A percentile compares a stretch with the other conserved stretches of the same genome.
These are phyloP conservation scores for Malthinus seriepunctatus DNA, from an alignment of 2,888 invertebrate species.

Conservation along the genomic window DNA sequence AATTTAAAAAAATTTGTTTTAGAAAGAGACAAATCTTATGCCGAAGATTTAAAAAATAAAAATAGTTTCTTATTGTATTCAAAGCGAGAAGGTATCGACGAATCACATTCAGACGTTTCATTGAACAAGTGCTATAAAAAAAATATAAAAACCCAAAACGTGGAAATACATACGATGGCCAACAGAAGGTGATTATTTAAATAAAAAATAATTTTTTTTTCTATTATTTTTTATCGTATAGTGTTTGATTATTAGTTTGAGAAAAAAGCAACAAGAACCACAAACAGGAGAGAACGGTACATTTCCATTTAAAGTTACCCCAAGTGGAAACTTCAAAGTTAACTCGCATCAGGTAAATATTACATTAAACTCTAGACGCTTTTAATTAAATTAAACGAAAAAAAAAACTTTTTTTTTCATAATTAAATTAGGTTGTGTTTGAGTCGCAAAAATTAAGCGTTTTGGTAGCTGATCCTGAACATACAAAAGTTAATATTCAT, in stretches of 20 bases:
- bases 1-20: neutral
- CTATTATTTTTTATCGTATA: slow-evolving; percentile 24
- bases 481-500: slow-evolving; percentile 65
- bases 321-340: slow-evolving; percentile 72
- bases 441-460: slow-evolving; percentile 71
- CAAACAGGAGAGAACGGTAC: slow-evolving; percentile 37
- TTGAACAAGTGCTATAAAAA: neutral
- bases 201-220: slow-evolving; percentile 14
- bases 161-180: slow-evolving; percentile 21
- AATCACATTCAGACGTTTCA: neutral
- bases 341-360: slow-evolving; percentile 65
- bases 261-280: slow-evolving; percentile 26
- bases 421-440: slow-evolving; percentile 63
- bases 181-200: slow-evolving; percentile 26
- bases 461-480: slow-evolving; percentile 67
- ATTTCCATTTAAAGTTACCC: slow-evolving; percentile 70
- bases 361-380: neutral
- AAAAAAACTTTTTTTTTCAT: neutral
- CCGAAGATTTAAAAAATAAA: slow-evolving; percentile 21
- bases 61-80: slow-evolving; percentile 26
- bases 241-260: slow-evolving; percentile 35
- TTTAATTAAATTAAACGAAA: neutral
- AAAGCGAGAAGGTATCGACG: slow-evolving; percentile 1
- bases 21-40: neutral
- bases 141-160: slow-evolving; percentile 4